Evolutionary conservation across 2,113 vertebrate genomes (phyloP), one percentile per base, ranked within the genome.

Genomic region (Bubo bubo): DNA sequence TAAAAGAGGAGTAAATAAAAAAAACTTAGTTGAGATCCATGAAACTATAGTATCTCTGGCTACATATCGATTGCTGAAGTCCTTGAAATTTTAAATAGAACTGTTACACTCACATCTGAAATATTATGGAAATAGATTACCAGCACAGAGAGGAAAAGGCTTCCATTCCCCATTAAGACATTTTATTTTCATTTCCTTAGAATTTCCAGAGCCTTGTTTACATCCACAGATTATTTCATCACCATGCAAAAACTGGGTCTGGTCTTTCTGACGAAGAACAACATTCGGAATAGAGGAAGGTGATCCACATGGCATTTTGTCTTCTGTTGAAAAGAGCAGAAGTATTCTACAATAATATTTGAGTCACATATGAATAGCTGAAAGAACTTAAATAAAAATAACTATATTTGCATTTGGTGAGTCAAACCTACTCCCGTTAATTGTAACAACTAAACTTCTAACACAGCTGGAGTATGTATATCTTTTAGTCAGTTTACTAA

Each of bases 151-250:
- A 56, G 95, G 97, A 10, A 89, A 62, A 89, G 95, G 94, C 26
- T 86, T 91, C 97, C 97, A 97, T 66, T 97, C 56, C 27, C 97
- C 97, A 79, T 94, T 72, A 34, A 95, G 72, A 82, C 97, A 97
- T 87, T 32, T 95, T 64, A 64, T 95, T 88, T 32, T 93, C 28
- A 28, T 88, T 53, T 63, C 1, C 53, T 60, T 11, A 67, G 60
- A 14, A 62, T 30, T 73, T 17, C 4, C 26, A 75, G 41, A 58
- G 26, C 5, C 18, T 84, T 21, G 8, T 84, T 60, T 58, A 86
- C 97, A 97, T 87, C 23, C 39, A 70, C 32, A 96, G 14, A 9
- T 27, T 41, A 96, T 68, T 94, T 95, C 90, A 37, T 56, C 85
- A 30, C 97, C 94, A 14, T 97, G 97, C 0, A 4, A 79, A 87